Base-by-base conservation (phyloP, 2,113 vertebrate species). In the Nymphicus hollandicus region DNA sequence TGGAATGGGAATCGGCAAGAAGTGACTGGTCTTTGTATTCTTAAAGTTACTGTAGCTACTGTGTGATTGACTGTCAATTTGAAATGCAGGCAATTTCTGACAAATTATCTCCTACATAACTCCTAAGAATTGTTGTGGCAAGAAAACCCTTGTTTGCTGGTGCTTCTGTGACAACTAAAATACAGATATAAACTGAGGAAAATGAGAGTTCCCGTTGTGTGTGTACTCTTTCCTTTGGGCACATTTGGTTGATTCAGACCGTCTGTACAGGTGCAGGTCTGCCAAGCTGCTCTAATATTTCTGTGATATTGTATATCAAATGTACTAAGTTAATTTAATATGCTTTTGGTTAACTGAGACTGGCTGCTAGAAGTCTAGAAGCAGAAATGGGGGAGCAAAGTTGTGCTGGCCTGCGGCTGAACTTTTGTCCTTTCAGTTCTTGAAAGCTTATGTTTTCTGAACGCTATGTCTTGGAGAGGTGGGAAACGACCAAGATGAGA, bases 371-470 rank as follows among this genome's bases (percentile, higher is more conserved):
- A 86, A 82, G 25, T 72, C 27, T 41, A 47, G 29, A 85, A 88
- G 35, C 47, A 68, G 63, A 66, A 87, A 84, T 1, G 1, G 15
- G 20, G 17, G 20, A 69, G 22, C 28, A 58, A 47, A 86, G 28
- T 52, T 68, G 13, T 72, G 11, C 39, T 80, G 68, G n/a, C 37
- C n/a, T 81, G 60, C 37, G 58, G 49, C 18, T 92, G 80, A 61
- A 78, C 53, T 81, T 91, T 35, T 39, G 80, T 76, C 52, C 47
- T 90, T 91, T 73, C 16, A 24, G 5, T 92, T 95, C 83, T 65
- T 86, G 58, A 46, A 89, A 89, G 39, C 33, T 49, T 77, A 5
- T 86, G 43, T 85, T 95, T 95, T 69, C 69, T 89, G 49, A 91
- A 53, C 27, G 35, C 1, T 0, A 2, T 19, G 1, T 80, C 28